These are phyloP conservation scores for Trichechus manatus DNA, from an alignment of 2,113 vertebrate genomes.

Conservation along the genomic window DNA sequence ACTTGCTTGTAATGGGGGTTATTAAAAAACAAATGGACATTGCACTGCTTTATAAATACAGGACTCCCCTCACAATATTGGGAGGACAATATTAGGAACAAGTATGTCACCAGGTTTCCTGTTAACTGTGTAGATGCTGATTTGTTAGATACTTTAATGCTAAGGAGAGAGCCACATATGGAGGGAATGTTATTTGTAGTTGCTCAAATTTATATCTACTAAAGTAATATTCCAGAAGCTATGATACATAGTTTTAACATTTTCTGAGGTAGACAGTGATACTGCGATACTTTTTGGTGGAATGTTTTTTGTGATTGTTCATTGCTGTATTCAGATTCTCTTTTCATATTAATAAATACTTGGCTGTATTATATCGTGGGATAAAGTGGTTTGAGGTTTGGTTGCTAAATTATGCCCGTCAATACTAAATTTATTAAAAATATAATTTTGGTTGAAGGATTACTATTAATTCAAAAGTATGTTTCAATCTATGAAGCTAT, in stretches of 20 bases:
- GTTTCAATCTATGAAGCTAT: constrained; percentile 31
- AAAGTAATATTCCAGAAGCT: constrained; percentile 59
- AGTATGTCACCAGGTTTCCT: constrained; percentile 46
- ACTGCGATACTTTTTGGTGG: constrained; percentile 40
- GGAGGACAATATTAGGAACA: constrained; percentile 37
- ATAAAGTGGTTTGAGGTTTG: constrained; percentile 82
- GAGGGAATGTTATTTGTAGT: constrained; percentile 52
- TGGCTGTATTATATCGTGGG: constrained; percentile 65
- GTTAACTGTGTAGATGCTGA: constrained; percentile 24
- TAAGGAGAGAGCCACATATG: constrained; percentile 46
- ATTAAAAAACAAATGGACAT: constrained; percentile 16
- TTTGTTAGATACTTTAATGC: constrained; percentile 71
- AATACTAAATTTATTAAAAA: constrained; percentile 52
- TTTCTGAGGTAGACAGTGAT: constrained; percentile 59
- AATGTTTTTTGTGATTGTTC: constrained; percentile 72
- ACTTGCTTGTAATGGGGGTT: constrained; percentile 54
- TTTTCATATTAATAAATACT: constrained; percentile 48
- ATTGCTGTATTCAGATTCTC: constrained; percentile 29
- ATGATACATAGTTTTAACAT: constrained; percentile 66
- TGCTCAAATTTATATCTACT: constrained; percentile 61
- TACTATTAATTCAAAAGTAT: constrained; percentile 42
- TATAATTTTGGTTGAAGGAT: constrained; percentile 41
- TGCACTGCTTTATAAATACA: constrained; percentile 39
- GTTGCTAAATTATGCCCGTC: constrained; percentile 76
- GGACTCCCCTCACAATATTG: not conserved